Evolutionary conservation across 1,140 invertebrate species (phyloP), one percentile per base, ranked within the genome.

Genomic region (Polypedilum vanderplanki): DNA sequence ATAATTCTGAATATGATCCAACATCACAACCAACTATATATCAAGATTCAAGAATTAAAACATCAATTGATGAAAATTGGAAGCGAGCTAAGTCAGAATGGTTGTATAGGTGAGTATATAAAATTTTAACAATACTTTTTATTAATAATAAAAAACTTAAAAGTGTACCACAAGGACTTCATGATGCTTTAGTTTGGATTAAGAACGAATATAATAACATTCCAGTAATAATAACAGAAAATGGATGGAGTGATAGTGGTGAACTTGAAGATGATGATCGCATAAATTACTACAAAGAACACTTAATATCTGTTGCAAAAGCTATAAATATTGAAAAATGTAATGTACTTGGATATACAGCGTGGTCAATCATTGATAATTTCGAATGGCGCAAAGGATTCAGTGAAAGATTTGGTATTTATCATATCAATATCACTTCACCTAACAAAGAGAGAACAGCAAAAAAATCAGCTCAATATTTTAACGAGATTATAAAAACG

Each of bases 321-420:
- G 78, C 75, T 74, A 70, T 73, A 2, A 77, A 78, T 17, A 75
- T 76, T n/a, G 78, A 78, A n/a, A 81, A 81, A 18, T 81, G 81
- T 73, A 85, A 87, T 77, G 84, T 89, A 0, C 80, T 78, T 4
- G 86, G 85, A 0, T 89, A 88, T 77, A 85, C 84, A 12, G 83
- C 82, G 1, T 89, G 87, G 87, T 86, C 85, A 20, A 79, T 89
- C 10, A 82, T 88, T 81, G 87, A 89, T 77, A 89, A 87, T 78
- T 87, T 87, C 78, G 87, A 89, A 79, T 89, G 88, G 88, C n/a
- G 20, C 1, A 10, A 70, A 20, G 78, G 78, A 40, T 80, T 73
- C 76, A 83, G 82, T 9, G 79, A 82, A 75, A 79, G 78, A 41
- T 86, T 85, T 78, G 86, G 86, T 1, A 76, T 86, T 12, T 80